Evolutionary conservation across 2,888 invertebrate species (phyloP).

Genomic region (Calameuta filiformis): DNA sequence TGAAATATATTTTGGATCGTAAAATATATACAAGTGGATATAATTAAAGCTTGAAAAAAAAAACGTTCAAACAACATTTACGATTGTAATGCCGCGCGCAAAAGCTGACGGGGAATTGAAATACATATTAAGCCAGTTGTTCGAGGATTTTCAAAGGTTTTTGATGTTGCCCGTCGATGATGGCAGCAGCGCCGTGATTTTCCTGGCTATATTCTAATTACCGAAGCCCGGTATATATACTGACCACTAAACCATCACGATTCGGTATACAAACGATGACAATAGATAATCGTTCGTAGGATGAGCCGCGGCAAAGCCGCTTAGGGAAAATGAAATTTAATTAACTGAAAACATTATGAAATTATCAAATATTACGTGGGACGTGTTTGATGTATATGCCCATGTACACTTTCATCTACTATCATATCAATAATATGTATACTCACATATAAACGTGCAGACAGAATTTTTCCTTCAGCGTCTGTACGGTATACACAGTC

Average conservation of each 20-base stretch:
- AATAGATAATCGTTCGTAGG: conserved; percentile 33
- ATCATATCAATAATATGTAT: not conserved
- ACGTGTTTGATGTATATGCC: conserved; percentile 13
- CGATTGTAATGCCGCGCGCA: not conserved
- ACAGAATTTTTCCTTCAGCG: not conserved
- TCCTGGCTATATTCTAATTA: conserved; percentile 41
- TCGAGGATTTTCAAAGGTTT: conserved; percentile 38
- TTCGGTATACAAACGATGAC: not conserved
- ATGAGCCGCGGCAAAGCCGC: conserved; percentile 43
- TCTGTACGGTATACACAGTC: not conserved
- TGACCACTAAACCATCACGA: conserved; percentile 22
- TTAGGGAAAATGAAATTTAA: conserved; percentile 56
- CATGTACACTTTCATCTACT: conserved; percentile 13
- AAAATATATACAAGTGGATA: not conserved
- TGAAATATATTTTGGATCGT: not conserved
- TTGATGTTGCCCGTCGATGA: conserved; percentile 36
- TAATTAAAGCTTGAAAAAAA: not conserved
- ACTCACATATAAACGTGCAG: not conserved
- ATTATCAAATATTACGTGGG: conserved; percentile 50
- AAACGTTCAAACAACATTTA: not conserved
- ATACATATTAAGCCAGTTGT: conserved; percentile 31
- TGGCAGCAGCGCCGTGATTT: conserved; percentile 26
- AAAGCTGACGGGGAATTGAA: not conserved
- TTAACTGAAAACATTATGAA: conserved; percentile 55
- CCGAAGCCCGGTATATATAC: conserved; percentile 30